Evolutionary conservation across 2,797 vertebrate genomes (phyloP), one percentile per base, ranked within the genome.

Genomic region (Macropodus opercularis): DNA sequence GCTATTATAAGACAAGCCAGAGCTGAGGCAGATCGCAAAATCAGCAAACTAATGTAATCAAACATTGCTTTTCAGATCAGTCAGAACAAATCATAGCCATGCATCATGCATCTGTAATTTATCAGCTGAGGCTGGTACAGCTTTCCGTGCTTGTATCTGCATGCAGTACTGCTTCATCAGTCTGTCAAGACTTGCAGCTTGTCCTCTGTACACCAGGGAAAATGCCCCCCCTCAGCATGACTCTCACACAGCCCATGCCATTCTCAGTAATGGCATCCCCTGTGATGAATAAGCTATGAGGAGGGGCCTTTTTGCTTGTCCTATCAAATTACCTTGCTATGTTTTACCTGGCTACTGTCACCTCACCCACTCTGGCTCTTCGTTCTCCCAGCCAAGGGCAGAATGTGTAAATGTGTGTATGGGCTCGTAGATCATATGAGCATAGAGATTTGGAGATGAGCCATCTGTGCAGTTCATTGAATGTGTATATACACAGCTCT

Each of bases 231-330:
- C 61, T 40, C 64, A 80, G 81, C 89, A 87, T 63, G 83, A 87
- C 78, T 69, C 72, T 85, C 81, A 42, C 75, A 81, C 58, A 68
- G 68, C 80, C 79, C 78, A 40, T 23, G 29, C 79, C 80, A 48
- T 77, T 77, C 80, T 85, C 69, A 76, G 86, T 91, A 91, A 91
- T 88, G 86, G 85, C 89, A 89, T 90, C 89, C 89, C 79, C 80
- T 73, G 71, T 85, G 81, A 92, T 92, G 86, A 93, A 92, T 91
- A 91, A 92, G 87, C 81, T 82, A 92, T 89, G 84, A 90, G 83
- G 70, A 86, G 86, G 79, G 85, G 84, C 90, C 79, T 69, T 90
- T 91, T 90, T 87, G 89, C 87, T 82, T 76, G 76, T 89, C 88
- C 80, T 87, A 86, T 91, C 88, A 75, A 69, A 87, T 92, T 91